These are phyloP conservation scores for Caenorhabditis uteleia DNA, from an alignment of 2,888 invertebrate genomes.

Conservation along the genomic window DNA sequence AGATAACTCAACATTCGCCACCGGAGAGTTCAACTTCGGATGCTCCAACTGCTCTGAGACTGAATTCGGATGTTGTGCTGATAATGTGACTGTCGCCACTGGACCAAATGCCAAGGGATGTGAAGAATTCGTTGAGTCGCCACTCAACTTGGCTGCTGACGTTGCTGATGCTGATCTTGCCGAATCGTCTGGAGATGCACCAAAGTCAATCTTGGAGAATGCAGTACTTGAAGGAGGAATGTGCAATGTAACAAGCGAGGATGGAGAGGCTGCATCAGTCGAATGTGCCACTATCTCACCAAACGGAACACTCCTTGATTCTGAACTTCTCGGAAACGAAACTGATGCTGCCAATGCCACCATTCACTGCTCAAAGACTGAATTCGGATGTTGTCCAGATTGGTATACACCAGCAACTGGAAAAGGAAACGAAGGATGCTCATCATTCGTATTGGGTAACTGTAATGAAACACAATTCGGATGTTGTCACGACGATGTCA, in stretches of 20 bases:
- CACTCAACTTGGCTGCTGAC: conserved; percentile 22
- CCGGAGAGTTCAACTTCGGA: conserved; percentile 62
- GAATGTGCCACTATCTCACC: conserved; percentile 47
- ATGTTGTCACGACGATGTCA: conserved; percentile 89
- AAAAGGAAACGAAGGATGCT: conserved; percentile 64
- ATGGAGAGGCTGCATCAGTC: conserved; percentile 53
- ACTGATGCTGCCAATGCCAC: conserved; percentile 46
- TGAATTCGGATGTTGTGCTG: conserved; percentile 85
- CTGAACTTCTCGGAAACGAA: conserved; percentile 34
- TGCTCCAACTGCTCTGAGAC: conserved; percentile 68
- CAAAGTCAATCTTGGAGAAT: conserved; percentile 27
- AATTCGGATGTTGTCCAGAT: conserved; percentile 70
- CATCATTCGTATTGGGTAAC: conserved; percentile 60
- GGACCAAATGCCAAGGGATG: conserved; percentile 61
- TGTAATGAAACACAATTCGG: conserved; percentile 76
- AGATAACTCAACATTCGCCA: conserved; percentile 82
- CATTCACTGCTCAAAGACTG: conserved; percentile 68
- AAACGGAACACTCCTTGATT: conserved; percentile 40
- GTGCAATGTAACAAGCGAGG: conserved; percentile 51
- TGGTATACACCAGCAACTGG: conserved; percentile 69
- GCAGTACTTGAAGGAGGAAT: conserved; percentile 4
- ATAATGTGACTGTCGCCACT: conserved; percentile 81
- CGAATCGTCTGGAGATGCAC: conserved; percentile 13
- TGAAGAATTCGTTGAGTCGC: conserved; percentile 47
- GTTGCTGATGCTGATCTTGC: conserved; percentile 9